Base-by-base conservation (phyloP, 2,113 vertebrate species). In the Perca schrenkii region DNA sequence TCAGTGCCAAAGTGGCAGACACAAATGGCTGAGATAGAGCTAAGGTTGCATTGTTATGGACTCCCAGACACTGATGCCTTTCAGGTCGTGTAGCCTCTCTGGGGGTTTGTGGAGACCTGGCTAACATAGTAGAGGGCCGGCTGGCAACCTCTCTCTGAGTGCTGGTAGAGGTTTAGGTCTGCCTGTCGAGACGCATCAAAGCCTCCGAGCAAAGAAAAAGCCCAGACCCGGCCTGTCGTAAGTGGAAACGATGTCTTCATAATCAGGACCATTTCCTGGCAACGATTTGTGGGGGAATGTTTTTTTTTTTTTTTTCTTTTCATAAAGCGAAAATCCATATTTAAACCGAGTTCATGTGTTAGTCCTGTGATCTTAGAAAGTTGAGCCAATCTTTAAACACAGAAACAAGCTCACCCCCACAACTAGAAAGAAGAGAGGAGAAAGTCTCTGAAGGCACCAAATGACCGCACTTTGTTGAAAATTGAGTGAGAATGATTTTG, bases 1-100 rank as follows among this genome's bases (percentile, higher is more conserved):
- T 67, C 61, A 8, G 80, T 88, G 90, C 85, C 90, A 91, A 88
- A 91, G 90, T 90, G 92, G 86, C 94, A 89, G 89, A 75, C 92
- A 93, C 83, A 91, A 91, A 94, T 92, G 88, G 85, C 72, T 76
- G 54, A 62, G 84, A 86, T 78, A 80, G 86, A 77, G 78, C 54
- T 36, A n/a, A 64, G 88, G 77, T 77, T 60, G 25, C 78, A 71
- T 86, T 88, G 85, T 90, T 89, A 86, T 88, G 85, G 89, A 91
- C 89, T 91, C 86, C 82, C 66, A 74, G 79, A 83, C 89, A 77
- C 76, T 83, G 83, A 86, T 88, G 86, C 65, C 80, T 90, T 81
- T 85, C 69, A 86, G 79, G 88, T 75, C 52, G 60, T 57, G 49
- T 2, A 16, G 82, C 28, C 66, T 82, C 86, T 80, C 82, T 47